phyloP scores from a whole-genome alignment of 1,140 invertebrate species.

The Riptortus pedestris region DNA sequence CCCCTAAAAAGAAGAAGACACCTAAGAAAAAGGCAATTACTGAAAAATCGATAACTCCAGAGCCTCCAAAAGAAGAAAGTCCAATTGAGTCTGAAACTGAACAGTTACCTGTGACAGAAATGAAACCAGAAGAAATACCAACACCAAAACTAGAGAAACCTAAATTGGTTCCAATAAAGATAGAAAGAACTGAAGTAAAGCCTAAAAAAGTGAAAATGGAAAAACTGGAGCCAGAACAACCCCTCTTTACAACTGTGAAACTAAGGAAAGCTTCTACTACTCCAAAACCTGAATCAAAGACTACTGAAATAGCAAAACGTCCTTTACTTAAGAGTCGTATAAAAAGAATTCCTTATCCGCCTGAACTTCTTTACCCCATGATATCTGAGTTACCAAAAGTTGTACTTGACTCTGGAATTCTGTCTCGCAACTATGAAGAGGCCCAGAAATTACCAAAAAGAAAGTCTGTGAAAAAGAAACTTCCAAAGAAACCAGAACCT shows the following conservation, averaged over 20 bases:
- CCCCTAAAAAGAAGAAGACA: slow-evolving; percentile 15
- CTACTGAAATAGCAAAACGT: slow-evolving; percentile 45
- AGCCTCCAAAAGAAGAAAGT: slow-evolving; percentile 6
- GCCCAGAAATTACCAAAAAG: slow-evolving; percentile 49
- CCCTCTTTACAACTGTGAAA: slow-evolving; percentile 50
- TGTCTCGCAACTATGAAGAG: slow-evolving; percentile 59
- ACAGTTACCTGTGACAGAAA: not conserved
- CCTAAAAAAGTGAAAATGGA: slow-evolving; percentile 40
- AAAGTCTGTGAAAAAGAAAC: slow-evolving; percentile 41
- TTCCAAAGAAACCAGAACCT: slow-evolving; percentile 36
- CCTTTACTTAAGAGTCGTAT: slow-evolving; percentile 54
- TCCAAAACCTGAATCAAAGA: slow-evolving; percentile 41
- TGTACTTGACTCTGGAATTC: slow-evolving; percentile 46
- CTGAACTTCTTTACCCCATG: slow-evolving; percentile 35
- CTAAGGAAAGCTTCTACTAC: slow-evolving; percentile 47
- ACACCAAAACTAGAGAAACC: slow-evolving; percentile 7
- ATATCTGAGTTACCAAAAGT: slow-evolving; percentile 32
- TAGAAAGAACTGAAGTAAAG: slow-evolving; percentile 40
- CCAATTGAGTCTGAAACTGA: slow-evolving; percentile 15
- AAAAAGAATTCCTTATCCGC: slow-evolving; percentile 39
- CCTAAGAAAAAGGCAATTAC: slow-evolving; percentile 4
- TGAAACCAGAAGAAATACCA: not conserved
- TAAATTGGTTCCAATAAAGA: slow-evolving; percentile 24
- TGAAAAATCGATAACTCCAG: too few relatives aligned
- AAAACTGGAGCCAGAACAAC: slow-evolving; percentile 37